phyloP scores from a whole-genome alignment of 2,113 vertebrate species.

The Falcunculus frontatus region DNA sequence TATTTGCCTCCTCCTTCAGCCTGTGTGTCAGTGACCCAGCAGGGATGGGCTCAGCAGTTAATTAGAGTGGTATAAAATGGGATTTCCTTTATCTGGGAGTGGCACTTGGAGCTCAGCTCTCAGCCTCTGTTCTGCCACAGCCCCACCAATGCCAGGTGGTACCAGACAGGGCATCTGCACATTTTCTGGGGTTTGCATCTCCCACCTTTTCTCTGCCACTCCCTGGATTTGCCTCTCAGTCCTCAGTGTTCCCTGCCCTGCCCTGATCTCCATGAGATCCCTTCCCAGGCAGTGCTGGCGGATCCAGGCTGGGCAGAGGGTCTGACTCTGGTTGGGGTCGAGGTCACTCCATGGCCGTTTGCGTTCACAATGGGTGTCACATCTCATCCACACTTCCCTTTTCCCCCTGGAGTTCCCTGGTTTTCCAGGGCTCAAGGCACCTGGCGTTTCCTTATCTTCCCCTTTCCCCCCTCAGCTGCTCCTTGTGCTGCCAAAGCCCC shows the following conservation, averaged over 20 bases:
- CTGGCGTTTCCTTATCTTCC: neutral
- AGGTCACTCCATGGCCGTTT: neutral
- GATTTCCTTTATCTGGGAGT: neutral
- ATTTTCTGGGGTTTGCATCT: neutral
- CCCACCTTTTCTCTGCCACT: neutral
- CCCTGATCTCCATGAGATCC: fast-evolving
- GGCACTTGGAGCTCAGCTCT: neutral
- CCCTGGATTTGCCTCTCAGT: neutral
- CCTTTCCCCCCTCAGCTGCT: neutral
- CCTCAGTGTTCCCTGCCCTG: neutral
- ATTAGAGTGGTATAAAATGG: neutral
- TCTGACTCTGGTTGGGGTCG: neutral
- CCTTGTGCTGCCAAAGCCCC: neutral
- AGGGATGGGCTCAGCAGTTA: neutral
- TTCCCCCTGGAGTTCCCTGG: neutral
- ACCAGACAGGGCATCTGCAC: neutral
- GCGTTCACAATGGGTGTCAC: neutral
- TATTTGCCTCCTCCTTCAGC: neutral
- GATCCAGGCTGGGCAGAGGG: neutral
- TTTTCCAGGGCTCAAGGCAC: neutral
- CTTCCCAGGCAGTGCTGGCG: neutral
- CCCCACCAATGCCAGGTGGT: fast-evolving
- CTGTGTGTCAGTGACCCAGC: fast-evolving
- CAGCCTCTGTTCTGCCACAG: neutral
- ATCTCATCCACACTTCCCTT: neutral